Conservation (phyloP, 2,113 vertebrate species). For the Hipposideros armiger region DNA sequence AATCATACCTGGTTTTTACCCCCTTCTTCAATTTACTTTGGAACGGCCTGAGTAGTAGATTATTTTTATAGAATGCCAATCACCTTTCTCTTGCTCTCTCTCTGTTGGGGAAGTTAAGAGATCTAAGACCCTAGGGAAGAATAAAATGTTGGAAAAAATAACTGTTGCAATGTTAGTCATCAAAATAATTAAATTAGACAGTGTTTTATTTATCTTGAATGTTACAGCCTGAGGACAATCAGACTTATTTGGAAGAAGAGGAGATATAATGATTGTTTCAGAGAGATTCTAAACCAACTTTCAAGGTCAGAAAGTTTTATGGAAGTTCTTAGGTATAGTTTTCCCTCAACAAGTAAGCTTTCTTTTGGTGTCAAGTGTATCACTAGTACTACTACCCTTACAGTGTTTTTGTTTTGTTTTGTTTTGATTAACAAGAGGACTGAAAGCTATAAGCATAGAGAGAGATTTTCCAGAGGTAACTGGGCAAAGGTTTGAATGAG, state of each 20-base stretch:
- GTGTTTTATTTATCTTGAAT: slow-evolving; percentile 44
- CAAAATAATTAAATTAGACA: slow-evolving; percentile 55
- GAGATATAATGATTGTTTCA: slow-evolving; percentile 13
- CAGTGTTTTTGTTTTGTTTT: neutral
- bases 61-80: neutral
- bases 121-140: neutral
- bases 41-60: neutral
- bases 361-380: neutral
- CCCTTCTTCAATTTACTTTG: neutral
- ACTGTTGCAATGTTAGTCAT: neutral
- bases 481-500: neutral
- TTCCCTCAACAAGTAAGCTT: neutral
- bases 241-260: neutral
- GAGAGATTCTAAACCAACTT: slow-evolving; percentile 41
- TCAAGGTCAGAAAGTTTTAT: neutral
- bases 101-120: neutral
- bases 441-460: slow-evolving; percentile 4
- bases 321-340: neutral
- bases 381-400: neutral
- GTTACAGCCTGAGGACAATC: slow-evolving; percentile 1
- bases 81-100: neutral
- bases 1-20: neutral
- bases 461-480: neutral
- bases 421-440: neutral
- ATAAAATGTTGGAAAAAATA: neutral